These are phyloP conservation scores for Mohoua ochrocephala DNA, from an alignment of 2,113 vertebrate species.

Conservation along the genomic window DNA sequence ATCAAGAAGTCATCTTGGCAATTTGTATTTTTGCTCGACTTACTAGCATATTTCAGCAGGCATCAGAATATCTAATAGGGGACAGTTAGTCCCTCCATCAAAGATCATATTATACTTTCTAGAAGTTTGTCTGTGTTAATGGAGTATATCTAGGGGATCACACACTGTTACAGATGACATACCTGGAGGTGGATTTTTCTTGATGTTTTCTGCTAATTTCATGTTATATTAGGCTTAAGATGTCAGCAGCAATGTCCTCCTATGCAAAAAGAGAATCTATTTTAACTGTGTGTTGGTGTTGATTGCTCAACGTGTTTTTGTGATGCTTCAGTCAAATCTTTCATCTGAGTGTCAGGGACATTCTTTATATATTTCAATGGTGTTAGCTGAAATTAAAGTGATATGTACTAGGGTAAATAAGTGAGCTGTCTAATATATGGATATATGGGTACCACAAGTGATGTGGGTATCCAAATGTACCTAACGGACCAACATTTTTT, in stretches of 20 bases:
- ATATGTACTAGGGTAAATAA: not conserved
- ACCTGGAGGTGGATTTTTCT: constrained; percentile 45
- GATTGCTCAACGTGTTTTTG: not conserved
- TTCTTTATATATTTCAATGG: not conserved
- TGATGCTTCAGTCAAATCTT: constrained; percentile 32
- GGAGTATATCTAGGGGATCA: not conserved
- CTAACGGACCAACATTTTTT: not conserved
- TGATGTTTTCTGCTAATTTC: constrained; percentile 43
- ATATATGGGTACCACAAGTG: not conserved
- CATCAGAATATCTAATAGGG: not conserved
- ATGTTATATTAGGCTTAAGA: constrained; percentile 16
- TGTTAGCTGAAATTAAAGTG: not conserved
- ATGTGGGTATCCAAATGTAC: not conserved
- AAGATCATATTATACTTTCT: not conserved
- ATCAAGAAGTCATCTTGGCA: not conserved
- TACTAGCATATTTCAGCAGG: not conserved
- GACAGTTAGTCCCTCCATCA: not conserved
- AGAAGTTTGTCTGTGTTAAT: not conserved
- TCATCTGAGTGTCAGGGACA: not conserved
- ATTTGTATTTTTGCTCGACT: not conserved
- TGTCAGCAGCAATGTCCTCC: constrained; percentile 30
- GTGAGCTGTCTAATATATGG: not conserved
- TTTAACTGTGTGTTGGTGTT: constrained; percentile 42
- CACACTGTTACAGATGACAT: not conserved
- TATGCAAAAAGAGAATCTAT: constrained; percentile 13